Evolutionary conservation across 30 jellyfish, hydroid and myxozoan species (phyloP), one percentile per base, ranked within the genome.

Genomic region (Hydra vulgaris): DNA sequence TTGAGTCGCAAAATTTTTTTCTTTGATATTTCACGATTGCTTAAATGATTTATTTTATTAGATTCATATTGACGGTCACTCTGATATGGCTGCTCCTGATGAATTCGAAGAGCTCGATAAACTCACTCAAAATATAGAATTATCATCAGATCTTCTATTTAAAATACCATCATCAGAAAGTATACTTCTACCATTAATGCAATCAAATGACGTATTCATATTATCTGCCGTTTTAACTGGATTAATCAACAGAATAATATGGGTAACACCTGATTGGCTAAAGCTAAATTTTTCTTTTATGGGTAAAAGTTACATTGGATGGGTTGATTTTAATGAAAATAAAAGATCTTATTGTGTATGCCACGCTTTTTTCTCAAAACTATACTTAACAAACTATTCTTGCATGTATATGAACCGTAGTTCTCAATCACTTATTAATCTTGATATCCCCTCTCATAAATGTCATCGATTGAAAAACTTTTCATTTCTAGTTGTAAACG

Each of bases 41-140:
- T 20, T 1, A 15, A 1, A 69, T 4, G 20, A 21, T 71, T 15
- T 71, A 15, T 0, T 12, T 71, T 78, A 8, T 40, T 82, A 82
- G 89, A 82, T 82, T 24, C 89, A 82, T 40, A 68, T 82, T 53
- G 89, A 82, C 76, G 89, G 86, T 22, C 89, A 82, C 52, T 82
- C 89, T 19, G 89, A 82, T 73, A 74, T 82, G 83, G 89, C 86
- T 15, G 27, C 82, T 22, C 89, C 89, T 1, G 73, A 54, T 17
- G 66, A 23, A 23, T 82, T 18, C 18, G 27, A 55, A 22, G 15
- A 23, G 21, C 26, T 82, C 0, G 74, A 54, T 15, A 0, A 26
- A 23, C 72, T 82, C 0, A 24, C 15, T 15, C 74, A 73, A n/a
- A n/a, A n/a, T n/a, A n/a, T n/a, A n/a, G n/a, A n/a, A n/a, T 40